These are phyloP conservation scores for Agelastica alni DNA, from an alignment of 2,888 invertebrate genomes.

Conservation along the genomic window DNA sequence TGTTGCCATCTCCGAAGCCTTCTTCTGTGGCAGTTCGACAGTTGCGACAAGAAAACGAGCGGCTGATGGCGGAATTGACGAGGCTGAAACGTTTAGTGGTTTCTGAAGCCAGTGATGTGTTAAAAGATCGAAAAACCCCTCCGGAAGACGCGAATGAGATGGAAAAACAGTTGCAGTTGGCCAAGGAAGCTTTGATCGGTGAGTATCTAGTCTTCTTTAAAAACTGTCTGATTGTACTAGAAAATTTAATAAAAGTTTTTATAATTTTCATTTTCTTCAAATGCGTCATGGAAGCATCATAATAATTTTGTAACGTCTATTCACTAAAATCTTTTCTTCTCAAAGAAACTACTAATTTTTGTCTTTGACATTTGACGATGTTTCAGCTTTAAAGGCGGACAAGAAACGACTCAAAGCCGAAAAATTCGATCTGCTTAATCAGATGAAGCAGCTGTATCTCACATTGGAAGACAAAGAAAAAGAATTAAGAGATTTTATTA, in stretches of 20 bases:
- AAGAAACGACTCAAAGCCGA: conserved; percentile 89
- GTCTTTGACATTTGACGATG: neutral
- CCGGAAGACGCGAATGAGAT: conserved; percentile 56
- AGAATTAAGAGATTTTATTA: conserved; percentile 89
- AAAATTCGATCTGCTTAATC: conserved; percentile 89
- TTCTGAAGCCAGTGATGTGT: conserved; percentile 66
- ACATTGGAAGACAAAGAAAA: conserved; percentile 94
- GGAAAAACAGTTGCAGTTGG: conserved; percentile 72
- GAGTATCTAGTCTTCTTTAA: conserved; percentile 39
- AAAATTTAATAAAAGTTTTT: neutral
- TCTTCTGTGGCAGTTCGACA: conserved; percentile 63
- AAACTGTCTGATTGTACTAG: neutral
- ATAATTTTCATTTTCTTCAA: too few species aligned
- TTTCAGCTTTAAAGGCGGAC: conserved; percentile 80
- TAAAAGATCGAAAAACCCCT: conserved; percentile 57
- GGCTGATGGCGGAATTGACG: conserved; percentile 72
- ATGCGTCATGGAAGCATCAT: neutral
- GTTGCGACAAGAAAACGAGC: conserved; percentile 76
- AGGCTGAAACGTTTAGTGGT: conserved; percentile 70
- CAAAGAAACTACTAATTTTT: too few species aligned
- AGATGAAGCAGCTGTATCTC: conserved; percentile 93
- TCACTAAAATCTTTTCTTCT: too few species aligned
- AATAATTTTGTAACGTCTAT: neutral
- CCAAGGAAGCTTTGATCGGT: conserved; percentile 73
- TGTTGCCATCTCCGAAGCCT: conserved; percentile 52